These are phyloP conservation scores for Hassar affinis DNA, from an alignment of 2,113 vertebrate species.

Conservation along the genomic window DNA sequence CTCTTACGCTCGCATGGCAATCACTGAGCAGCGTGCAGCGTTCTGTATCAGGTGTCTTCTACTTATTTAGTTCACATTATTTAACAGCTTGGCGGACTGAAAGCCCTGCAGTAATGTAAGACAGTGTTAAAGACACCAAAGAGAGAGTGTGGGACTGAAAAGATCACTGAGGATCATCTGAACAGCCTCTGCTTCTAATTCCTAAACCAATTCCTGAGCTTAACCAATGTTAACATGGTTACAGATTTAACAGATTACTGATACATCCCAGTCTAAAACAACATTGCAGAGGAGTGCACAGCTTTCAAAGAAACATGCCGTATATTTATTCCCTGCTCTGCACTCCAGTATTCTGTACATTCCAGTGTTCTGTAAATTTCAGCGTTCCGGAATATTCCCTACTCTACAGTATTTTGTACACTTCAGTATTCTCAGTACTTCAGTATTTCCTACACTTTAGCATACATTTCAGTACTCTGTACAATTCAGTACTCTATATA, in stretches of 20 bases:
- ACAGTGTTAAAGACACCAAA: not conserved
- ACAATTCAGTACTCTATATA: not conserved
- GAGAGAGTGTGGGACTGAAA: not conserved
- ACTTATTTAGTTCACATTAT: too few relatives aligned
- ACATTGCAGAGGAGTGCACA: not conserved
- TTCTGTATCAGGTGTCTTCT: not conserved
- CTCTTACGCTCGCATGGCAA: not conserved
- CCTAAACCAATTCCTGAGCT: not conserved
- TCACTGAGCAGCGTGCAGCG: not conserved
- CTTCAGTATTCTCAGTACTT: not conserved
- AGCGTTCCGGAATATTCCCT: not conserved
- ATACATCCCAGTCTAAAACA: not conserved
- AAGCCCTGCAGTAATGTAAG: not conserved
- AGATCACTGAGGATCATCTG: not conserved
- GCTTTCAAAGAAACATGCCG: not conserved
- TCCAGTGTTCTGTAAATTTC: not conserved
- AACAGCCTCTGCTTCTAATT: not conserved
- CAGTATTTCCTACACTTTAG: not conserved
- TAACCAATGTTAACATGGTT: not conserved
- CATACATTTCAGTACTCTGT: fast-evolving
- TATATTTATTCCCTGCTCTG: not conserved
- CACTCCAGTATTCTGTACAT: not conserved
- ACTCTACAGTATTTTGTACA: not conserved
- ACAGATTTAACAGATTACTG: not conserved
- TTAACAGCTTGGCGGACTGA: not conserved